A percentile compares a stretch with the other conserved stretches of the same genome.
phyloP scores from a whole-genome alignment of 2,113 vertebrate genomes.

The Catharus minimus region DNA sequence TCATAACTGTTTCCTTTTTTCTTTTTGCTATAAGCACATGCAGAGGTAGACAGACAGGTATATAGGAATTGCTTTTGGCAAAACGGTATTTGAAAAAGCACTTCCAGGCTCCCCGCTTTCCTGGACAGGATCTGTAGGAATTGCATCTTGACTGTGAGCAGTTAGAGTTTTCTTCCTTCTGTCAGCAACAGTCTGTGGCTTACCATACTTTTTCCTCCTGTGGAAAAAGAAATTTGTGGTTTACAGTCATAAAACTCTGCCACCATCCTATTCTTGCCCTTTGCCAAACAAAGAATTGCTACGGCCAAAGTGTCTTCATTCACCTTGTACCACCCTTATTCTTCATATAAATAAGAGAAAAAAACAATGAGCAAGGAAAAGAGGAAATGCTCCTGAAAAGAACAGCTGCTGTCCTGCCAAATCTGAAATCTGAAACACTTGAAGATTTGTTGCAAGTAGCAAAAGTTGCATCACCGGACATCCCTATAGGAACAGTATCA shows the following conservation, averaged over 20 bases:
- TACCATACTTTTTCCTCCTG: not conserved
- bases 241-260: not conserved
- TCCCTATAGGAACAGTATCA: not conserved
- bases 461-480: not conserved
- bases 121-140: constrained; percentile 44
- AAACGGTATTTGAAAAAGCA: constrained; percentile 24
- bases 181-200: not conserved
- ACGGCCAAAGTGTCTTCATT: not conserved
- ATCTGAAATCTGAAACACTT: not conserved
- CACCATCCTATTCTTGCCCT: not conserved
- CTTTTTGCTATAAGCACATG: constrained; percentile 70
- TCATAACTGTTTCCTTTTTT: constrained; percentile 79
- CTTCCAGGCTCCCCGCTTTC: constrained; percentile 29
- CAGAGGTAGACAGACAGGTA: constrained; percentile 69
- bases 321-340: not conserved
- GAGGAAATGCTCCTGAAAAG: not conserved
- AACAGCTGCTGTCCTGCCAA: not conserved
- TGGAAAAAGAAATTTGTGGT: not conserved
- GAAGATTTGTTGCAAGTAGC: not conserved
- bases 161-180: not conserved
- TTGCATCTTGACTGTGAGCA: constrained; percentile 64
- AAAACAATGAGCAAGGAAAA: not conserved
- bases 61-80: constrained; percentile 5
- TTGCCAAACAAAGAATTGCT: not conserved
- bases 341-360: not conserved